These are phyloP conservation scores for Clarias gariepinus DNA, from an alignment of 2,113 vertebrate species.

Conservation along the genomic window DNA sequence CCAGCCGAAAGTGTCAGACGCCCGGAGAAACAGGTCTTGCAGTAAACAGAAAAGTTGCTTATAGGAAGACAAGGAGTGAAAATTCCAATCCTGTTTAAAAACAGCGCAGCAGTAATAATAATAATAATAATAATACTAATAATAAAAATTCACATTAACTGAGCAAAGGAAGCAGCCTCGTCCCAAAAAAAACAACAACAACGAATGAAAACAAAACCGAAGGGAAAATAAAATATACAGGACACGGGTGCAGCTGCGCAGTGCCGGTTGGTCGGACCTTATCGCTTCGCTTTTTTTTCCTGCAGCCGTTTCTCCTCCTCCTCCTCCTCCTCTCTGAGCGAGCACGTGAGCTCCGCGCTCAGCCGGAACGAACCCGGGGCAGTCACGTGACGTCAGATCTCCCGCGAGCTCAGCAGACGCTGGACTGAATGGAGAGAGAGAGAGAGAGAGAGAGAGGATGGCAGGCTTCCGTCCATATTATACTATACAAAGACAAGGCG, in stretches of 20 bases:
- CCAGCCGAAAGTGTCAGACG: constrained; percentile 1
- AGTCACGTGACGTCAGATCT: constrained; percentile 77
- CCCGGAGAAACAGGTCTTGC: constrained; percentile 4
- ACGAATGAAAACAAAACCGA: constrained; percentile 30
- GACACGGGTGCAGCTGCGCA: constrained; percentile 51
- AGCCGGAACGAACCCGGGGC: constrained; percentile 78
- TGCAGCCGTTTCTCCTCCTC: constrained; percentile 48
- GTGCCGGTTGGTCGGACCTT: constrained; percentile 67
- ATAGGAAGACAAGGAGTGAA: neutral
- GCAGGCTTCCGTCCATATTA: neutral
- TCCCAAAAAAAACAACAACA: neutral
- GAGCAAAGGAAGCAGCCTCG: neutral
- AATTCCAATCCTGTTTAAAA: neutral
- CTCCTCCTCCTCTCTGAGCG: constrained; percentile 53
- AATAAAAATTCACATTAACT: neutral
- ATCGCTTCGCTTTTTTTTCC: constrained; percentile 67
- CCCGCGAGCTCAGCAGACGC: constrained; percentile 16
- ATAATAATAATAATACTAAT: no score
- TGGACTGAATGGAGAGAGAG: neutral
- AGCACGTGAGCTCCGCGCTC: constrained; percentile 67
- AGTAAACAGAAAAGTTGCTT: constrained; percentile 29
- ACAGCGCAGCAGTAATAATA: neutral
- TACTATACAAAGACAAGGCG: neutral
- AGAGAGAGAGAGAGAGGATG: neutral
- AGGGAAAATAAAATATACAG: constrained; percentile 40